Base-by-base conservation (phyloP, 2,797 vertebrate species). In the Merluccius polli region DNA sequence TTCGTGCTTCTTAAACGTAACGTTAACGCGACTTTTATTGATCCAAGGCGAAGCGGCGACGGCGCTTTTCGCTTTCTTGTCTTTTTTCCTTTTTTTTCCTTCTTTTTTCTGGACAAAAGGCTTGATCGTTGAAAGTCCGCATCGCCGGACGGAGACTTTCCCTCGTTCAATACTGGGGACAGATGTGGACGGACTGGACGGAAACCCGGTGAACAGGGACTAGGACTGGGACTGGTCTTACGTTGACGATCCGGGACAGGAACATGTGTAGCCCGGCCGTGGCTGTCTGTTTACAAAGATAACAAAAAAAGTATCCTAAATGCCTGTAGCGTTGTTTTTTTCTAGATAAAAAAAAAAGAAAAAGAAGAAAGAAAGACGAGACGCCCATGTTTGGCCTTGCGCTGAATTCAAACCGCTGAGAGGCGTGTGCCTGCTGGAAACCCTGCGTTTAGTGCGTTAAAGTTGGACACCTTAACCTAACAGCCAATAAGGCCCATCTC, bases 41-140 rank as follows among this genome's bases (percentile, higher is more conserved):
- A 83, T 74, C 44, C 35, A 79, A 87, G 84, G 86, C 82, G 85
- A 82, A 59, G 78, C 83, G 83, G 82, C 84, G 83, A 84, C 85
- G 83, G 70, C 59, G 75, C 78, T 80, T 77, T 78, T 69, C 35
- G 21, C 44, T 3, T 13, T 48, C 11, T 48, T 48, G 2, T 4
- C 13, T 48, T 48, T 4, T 3, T 3, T 2, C 18, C 2, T 48
- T 48, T 3, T 48, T 48, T 48, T 48, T 48, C n/a, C n/a, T 48
- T 69, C 21, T 59, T 32, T 69, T 30, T 6, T 12, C 31, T 31
- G 24, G 59, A 65, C 59, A 65, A 65, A 65, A 65, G 59, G 27
- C n/a, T 27, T 27, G 59, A 27, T 29, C 59, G 59, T 27, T 27
- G n/a, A 35, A 35, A 65, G 59, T 65, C 59, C 59, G 59, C 59